phyloP scores from a whole-genome alignment of 2,113 vertebrate species.

The Chiloscyllium plagiosum region DNA sequence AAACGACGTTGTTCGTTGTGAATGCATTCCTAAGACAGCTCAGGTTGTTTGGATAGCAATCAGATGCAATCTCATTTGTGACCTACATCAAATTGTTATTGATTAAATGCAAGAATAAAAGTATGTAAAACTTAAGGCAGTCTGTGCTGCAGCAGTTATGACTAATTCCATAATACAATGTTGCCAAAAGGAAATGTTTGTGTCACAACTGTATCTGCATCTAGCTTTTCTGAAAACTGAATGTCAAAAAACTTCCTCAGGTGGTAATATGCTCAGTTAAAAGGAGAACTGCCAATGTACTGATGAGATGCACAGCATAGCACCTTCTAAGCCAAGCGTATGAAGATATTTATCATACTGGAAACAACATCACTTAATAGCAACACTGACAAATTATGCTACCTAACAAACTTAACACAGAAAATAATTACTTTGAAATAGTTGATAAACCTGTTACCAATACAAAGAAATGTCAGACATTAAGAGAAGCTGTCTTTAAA shows the following conservation, averaged over 20 bases:
- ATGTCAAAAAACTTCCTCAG: neutral
- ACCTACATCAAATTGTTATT: no score
- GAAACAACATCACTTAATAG: neutral
- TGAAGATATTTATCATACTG: neutral
- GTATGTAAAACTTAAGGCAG: no score
- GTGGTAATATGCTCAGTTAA: neutral
- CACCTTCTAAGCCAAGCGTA: neutral
- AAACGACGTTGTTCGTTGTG: no score
- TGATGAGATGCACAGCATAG: neutral
- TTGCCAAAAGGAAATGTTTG: no score
- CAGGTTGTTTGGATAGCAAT: no score
- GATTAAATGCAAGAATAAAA: no score
- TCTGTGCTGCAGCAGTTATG: neutral
- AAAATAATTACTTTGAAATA: neutral
- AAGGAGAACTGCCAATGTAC: neutral
- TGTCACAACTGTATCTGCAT: neutral
- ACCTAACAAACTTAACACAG: neutral
- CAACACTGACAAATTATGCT: neutral
- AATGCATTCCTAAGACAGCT: no score
- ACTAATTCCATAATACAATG: neutral
- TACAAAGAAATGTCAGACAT: neutral
- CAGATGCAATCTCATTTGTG: no score
- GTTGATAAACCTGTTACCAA: neutral
- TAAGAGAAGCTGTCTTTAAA: neutral
- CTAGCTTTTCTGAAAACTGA: neutral